phyloP scores from a whole-genome alignment of 2,888 invertebrate genomes.

The Galerucella nymphaeae region DNA sequence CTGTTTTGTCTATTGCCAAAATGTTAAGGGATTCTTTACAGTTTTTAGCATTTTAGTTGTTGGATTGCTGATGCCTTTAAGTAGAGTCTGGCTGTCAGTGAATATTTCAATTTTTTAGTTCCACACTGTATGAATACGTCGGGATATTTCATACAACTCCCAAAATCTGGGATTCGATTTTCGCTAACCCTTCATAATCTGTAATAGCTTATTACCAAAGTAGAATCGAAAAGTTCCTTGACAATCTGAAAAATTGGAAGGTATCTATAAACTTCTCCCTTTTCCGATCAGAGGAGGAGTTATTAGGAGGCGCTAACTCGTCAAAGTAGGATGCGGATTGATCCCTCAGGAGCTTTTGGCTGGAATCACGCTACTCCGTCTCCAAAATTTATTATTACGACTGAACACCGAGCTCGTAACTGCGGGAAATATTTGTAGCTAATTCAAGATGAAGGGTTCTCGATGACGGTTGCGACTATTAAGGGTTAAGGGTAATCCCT shows the following conservation, averaged over 20 bases:
- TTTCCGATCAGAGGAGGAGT: slow-evolving; percentile 25
- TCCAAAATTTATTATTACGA: slow-evolving; percentile 31
- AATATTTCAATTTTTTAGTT: too few relatives aligned
- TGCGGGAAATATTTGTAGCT: slow-evolving; percentile 27
- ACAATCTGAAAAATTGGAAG: slow-evolving; percentile 9
- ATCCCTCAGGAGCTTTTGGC: slow-evolving; percentile 26
- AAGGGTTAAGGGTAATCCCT: neutral
- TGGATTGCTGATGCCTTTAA: too few relatives aligned
- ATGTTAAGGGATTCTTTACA: too few relatives aligned
- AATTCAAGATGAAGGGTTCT: slow-evolving; percentile 29
- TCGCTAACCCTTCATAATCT: slow-evolving; percentile 6
- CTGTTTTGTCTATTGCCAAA: too few relatives aligned
- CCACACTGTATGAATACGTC: neutral
- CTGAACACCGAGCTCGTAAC: slow-evolving; percentile 22
- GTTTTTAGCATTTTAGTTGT: too few relatives aligned
- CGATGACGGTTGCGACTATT: slow-evolving; percentile 11
- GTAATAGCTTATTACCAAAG: neutral
- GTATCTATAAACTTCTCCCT: slow-evolving; percentile 12
- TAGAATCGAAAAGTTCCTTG: neutral
- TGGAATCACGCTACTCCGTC: slow-evolving; percentile 21
- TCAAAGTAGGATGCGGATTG: slow-evolving; percentile 42
- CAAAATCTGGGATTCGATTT: neutral
- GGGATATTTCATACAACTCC: neutral
- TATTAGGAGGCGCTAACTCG: slow-evolving; percentile 45
- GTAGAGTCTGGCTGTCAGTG: too few relatives aligned